Evolutionary conservation across 2,888 invertebrate species (phyloP), one percentile per base, ranked within the genome.

Genomic region (Drosophila neonasuta): DNA sequence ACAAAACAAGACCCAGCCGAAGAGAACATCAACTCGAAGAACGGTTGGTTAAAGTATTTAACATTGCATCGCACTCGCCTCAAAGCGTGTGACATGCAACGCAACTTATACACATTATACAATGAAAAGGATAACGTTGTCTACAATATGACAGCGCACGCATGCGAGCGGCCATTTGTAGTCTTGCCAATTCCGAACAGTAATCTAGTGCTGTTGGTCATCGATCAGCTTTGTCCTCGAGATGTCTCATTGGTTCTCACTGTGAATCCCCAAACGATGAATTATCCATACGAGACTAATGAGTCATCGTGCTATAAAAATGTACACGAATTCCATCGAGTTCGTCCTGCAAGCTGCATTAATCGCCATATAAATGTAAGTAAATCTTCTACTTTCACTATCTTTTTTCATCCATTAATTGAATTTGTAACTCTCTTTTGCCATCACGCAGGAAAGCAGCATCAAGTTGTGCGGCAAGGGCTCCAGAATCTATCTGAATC

Each of bases 81-180:
- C 0, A 95, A 96, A 60, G 95, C 97, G 4, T 97, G 97, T 89
- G 97, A 97, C 89, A 93, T 96, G 89, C 94, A 96, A 89, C 92
- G 93, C 87, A 92, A 90, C 49, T 89, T 94, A 2, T 94, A 93
- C 88, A 89, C 89, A 6, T 73, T 91, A 39, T 88, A 86, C 92
- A 93, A 84, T 86, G 93, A 90, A 91, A 88, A 92, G 91, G 83
- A 93, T 89, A 88, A 93, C 91, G 88, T 90, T 92, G 83, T 92
- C 89, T 90, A 90, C 87, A 90, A 90, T 86, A 90, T 89, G 86
- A 90, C 90, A 75, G 90, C 91, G 69, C 89, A 89, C 72, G 91
- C 88, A 77, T 91, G 91, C 78, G 90, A 91, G 83, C 87, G 91
- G 86, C 94, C 95, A 20, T 96, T 95, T 90, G 94, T 95, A 73